Base-by-base conservation (phyloP, 2,888 invertebrate species). In the Heterodera filipjevi region DNA sequence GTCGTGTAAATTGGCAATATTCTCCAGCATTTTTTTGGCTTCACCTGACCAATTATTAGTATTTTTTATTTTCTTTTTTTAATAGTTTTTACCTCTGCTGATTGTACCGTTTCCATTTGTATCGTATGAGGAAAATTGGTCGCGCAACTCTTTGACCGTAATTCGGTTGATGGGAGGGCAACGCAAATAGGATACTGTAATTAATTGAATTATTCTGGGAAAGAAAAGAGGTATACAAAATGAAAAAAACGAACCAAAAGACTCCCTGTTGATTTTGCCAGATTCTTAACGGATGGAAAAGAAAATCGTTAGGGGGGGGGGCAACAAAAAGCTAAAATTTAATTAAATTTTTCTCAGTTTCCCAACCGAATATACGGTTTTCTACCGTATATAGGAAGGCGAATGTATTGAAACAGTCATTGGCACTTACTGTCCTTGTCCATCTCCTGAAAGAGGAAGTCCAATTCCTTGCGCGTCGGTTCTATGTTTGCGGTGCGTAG, bases 361-460 rank as follows among this genome's bases (percentile, higher is more conserved):
- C 39, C 39, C 12, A 39, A 10, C 33, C 14, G 19, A 19, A 2
- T 16, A 3, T 39, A 39, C 39, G 12, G 39, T 6, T 10, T 39
- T 39, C 39, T 39, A 6, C 39, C 44, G 30, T 16, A 35, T 14
- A 27, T 16, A 16, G 14, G 66, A 3, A 66, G 32, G n/a, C n/a
- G 39, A 2, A 39, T 12, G 6, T 39, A 12, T 12, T 39, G 6
- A 39, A 39, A 39, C 71, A 16, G 32, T 64, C 30, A 78, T 39
- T 30, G 32, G 27, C 39, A 82, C 79, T 82, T 72, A 87, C 87
- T 83, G 70, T 87, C 83, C 32, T 81, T 80, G 68, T 88, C 88
- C 85, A 88, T 87, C 81, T 87, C 87, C 53, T 84, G 81, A 73
- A 87, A 87, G 70, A 87, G 86, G 79, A 87, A 88, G 77, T 87